A percentile compares a stretch with the other conserved stretches of the same genome.
phyloP scores from a whole-genome alignment of 2,113 vertebrate genomes.

The Rutilus rutilus region DNA sequence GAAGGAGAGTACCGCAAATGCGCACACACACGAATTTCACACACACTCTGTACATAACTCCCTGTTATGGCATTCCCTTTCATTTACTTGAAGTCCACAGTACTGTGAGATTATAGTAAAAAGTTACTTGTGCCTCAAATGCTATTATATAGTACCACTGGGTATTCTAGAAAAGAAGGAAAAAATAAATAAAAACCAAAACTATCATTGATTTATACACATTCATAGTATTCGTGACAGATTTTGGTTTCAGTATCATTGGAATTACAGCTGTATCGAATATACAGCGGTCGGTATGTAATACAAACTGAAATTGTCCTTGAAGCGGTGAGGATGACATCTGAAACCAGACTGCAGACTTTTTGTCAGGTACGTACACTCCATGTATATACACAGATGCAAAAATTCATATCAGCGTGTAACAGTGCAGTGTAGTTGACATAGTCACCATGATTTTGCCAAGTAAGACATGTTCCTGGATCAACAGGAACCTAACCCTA shows the following conservation, averaged over 20 bases:
- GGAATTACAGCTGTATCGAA: constrained; percentile 63
- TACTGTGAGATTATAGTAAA: constrained; percentile 56
- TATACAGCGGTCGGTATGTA: constrained; percentile 34
- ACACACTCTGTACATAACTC: constrained; percentile 18
- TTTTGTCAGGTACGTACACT: neutral
- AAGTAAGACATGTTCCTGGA: too few relatives aligned
- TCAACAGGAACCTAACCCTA: too few relatives aligned
- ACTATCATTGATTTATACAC: constrained; percentile 69
- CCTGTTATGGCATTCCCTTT: constrained; percentile 29
- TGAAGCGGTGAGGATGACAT: neutral
- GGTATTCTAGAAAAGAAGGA: constrained; percentile 51
- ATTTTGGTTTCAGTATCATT: constrained; percentile 73
- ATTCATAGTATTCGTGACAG: constrained; percentile 70
- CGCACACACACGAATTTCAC: neutral
- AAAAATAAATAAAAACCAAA: constrained; percentile 49
- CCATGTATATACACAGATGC: constrained; percentile 27
- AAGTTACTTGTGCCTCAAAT: constrained; percentile 65
- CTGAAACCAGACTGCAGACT: constrained; percentile 12
- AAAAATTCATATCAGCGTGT: constrained; percentile 2
- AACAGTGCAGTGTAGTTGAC: neutral
- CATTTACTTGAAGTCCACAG: constrained; percentile 49
- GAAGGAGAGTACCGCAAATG: neutral
- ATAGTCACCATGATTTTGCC: too few relatives aligned
- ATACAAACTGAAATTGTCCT: constrained; percentile 37
- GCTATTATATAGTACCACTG: constrained; percentile 60